A percentile compares a stretch with the other conserved stretches of the same genome.
Conservation (phyloP, 1,140 invertebrate species). For the Sinonovacula constricta region DNA sequence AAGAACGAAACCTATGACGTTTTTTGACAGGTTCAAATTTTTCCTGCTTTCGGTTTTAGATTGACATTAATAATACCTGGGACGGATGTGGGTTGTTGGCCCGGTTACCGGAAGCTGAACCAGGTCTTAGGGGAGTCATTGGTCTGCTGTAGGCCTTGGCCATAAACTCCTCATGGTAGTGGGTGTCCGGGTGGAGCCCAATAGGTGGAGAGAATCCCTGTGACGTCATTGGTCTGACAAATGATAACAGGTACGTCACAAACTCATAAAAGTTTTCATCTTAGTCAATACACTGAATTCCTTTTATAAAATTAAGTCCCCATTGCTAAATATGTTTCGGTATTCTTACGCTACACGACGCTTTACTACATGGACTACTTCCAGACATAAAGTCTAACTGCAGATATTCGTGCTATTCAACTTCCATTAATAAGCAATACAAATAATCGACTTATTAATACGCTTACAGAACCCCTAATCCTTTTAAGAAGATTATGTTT, state of each 20-base stretch:
- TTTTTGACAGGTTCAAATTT: too few relatives aligned
- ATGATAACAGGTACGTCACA: background rate
- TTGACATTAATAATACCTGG: too few relatives aligned
- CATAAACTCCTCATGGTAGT: constrained; percentile 64
- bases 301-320: background rate
- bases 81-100: constrained; percentile 74
- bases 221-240: constrained; percentile 72
- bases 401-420: too few relatives aligned
- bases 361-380: too few relatives aligned
- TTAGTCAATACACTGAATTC: background rate
- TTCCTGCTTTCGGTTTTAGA: too few relatives aligned
- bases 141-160: constrained; percentile 58
- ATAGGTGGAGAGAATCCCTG: constrained; percentile 62
- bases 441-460: too few relatives aligned
- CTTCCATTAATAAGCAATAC: too few relatives aligned
- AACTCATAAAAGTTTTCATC: background rate
- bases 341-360: background rate
- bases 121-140: constrained; percentile 64
- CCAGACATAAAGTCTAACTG: too few relatives aligned
- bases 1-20: too few relatives aligned
- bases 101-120: constrained; percentile 68
- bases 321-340: background rate
- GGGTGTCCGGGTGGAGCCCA: constrained; percentile 59
- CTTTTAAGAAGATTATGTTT: too few relatives aligned
- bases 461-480: too few relatives aligned